Conservation (phyloP, 2,888 invertebrate genomes). For the Neuroscelio doddi region DNA sequence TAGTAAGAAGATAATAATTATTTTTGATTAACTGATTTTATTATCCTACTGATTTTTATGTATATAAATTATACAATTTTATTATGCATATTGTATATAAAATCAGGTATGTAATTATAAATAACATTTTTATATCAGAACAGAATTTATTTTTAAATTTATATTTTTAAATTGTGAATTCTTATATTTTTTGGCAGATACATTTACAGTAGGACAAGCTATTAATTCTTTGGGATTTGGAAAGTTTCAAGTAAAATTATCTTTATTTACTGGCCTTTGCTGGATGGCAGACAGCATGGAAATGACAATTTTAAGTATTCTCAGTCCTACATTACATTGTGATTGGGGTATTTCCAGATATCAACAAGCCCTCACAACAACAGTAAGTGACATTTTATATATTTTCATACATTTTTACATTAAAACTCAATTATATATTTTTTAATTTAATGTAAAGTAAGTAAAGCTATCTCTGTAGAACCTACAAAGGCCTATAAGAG, state of each 20-base stretch:
- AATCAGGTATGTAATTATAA: too few relatives aligned
- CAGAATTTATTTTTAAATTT: background rate
- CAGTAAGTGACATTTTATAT: slow-evolving; percentile 74
- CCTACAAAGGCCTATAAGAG: too few relatives aligned
- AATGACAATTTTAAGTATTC: slow-evolving; percentile 95
- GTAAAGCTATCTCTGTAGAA: too few relatives aligned
- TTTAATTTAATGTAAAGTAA: too few relatives aligned
- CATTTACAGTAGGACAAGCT: slow-evolving; percentile 89
- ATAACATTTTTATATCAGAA: too few relatives aligned
- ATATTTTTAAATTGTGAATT: slow-evolving; percentile 21
- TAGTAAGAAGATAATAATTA: too few relatives aligned
- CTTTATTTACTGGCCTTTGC: slow-evolving; percentile 87
- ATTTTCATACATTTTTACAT: too few relatives aligned
- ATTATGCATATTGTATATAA: too few relatives aligned
- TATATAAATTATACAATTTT: too few relatives aligned
- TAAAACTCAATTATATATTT: too few relatives aligned
- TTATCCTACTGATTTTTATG: too few relatives aligned
- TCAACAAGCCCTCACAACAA: slow-evolving; percentile 94
- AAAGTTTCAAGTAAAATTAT: slow-evolving; percentile 91
- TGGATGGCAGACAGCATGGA: slow-evolving; percentile 99
- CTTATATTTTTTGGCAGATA: slow-evolving; percentile 76
- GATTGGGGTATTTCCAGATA: slow-evolving; percentile 94
- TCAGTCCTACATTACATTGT: slow-evolving; percentile 94
- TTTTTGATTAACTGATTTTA: too few relatives aligned
- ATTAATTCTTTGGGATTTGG: slow-evolving; percentile 91